Evolutionary conservation across 2,797 vertebrate species (phyloP).

Genomic region (Hephaestus fuliginosus): DNA sequence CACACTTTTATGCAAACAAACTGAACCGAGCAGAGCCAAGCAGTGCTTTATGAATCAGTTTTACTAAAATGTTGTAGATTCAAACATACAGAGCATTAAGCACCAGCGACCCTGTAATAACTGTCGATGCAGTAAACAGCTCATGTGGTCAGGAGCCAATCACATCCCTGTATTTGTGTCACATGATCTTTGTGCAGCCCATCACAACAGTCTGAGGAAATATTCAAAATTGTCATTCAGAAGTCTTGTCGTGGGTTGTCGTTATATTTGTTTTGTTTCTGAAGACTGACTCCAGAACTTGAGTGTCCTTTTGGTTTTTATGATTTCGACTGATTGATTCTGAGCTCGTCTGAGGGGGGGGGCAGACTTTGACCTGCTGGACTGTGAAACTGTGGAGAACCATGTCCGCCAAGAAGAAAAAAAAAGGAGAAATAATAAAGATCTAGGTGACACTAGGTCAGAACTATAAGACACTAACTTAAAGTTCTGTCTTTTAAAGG

Average conservation of each 20-base stretch:
- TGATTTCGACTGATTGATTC: neutral
- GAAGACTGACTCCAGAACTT: conserved; percentile 5
- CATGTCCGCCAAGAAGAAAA: neutral
- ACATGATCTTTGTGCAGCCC: conserved; percentile 23
- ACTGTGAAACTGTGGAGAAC: neutral
- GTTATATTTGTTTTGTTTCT: neutral
- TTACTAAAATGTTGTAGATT: neutral
- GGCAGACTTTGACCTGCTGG: neutral
- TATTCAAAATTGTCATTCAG: conserved; percentile 3
- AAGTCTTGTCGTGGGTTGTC: neutral
- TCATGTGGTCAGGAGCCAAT: conserved; percentile 32
- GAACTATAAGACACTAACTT: neutral
- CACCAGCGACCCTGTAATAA: conserved; percentile 64
- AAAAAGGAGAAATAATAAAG: neutral
- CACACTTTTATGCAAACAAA: conserved; percentile 57
- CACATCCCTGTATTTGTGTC: conserved; percentile 16
- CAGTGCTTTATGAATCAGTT: conserved; percentile 59
- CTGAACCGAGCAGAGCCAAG: conserved; percentile 61
- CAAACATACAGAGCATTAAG: conserved; percentile 44
- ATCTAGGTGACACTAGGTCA: too few species aligned
- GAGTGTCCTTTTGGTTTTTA: neutral
- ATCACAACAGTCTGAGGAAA: conserved; percentile 1
- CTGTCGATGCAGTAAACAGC: conserved; percentile 3
- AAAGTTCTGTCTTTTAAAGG: neutral
- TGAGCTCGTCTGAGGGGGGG: neutral